Percentiles rank a stretch among this genome's conserved stretches.
These are phyloP conservation scores for Akabosia matsudoensis DNA, from an alignment of 1,140 invertebrate genomes.

Conservation along the genomic window DNA sequence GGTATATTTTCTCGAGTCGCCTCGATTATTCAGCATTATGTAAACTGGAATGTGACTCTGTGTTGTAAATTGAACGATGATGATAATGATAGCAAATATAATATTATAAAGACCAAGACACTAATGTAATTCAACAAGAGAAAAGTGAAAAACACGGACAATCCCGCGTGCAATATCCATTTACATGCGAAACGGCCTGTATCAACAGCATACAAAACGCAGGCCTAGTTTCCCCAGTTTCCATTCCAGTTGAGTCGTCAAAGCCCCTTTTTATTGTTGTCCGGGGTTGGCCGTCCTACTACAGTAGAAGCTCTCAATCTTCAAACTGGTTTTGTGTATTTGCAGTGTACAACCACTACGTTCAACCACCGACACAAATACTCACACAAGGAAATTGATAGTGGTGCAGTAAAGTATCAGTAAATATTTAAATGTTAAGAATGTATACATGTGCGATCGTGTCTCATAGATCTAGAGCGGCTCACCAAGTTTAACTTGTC, in stretches of 20 bases:
- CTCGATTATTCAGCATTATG: neutral
- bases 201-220: neutral
- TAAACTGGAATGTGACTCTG: too few relatives aligned
- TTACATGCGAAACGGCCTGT: neutral
- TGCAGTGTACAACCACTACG: too few relatives aligned
- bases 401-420: too few relatives aligned
- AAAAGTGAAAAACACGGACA: neutral
- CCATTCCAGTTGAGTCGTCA: constrained; percentile 20
- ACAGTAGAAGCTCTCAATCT: too few relatives aligned
- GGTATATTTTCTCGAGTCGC: neutral
- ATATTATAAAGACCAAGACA: neutral
- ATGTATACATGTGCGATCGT: too few relatives aligned
- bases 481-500: too few relatives aligned
- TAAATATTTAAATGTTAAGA: too few relatives aligned
- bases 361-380: too few relatives aligned
- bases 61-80: neutral
- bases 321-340: too few relatives aligned
- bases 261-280: constrained; percentile 22
- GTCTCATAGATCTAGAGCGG: too few relatives aligned
- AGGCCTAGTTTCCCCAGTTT: constrained; percentile 6
- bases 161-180: neutral
- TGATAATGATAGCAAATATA: neutral
- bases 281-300: too few relatives aligned
- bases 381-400: too few relatives aligned
- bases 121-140: neutral